A percentile compares a stretch with the other conserved stretches of the same genome.
Conservation (phyloP, 2,797 vertebrate species). For the Selene dorsalis region DNA sequence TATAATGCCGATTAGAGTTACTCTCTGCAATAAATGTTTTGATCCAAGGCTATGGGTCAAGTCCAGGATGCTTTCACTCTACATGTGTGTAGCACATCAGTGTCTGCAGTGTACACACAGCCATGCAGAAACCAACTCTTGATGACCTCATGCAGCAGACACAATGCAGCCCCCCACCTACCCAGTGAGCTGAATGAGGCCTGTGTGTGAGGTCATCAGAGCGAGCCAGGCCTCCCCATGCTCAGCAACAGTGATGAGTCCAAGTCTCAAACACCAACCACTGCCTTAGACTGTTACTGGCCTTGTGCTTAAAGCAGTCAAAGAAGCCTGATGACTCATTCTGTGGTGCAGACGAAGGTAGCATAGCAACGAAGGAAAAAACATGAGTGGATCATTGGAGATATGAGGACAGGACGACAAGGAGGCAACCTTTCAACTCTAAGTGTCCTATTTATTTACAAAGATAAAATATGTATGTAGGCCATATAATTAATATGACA, state of each 20-base stretch:
- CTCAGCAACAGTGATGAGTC: constrained; percentile 51
- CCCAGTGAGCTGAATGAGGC: constrained; percentile 63
- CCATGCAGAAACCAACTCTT: constrained; percentile 43
- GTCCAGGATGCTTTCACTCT: constrained; percentile 29
- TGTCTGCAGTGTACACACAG: constrained; percentile 36
- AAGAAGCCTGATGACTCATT: constrained; percentile 46
- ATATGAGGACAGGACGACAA: not conserved
- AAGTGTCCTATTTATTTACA: not conserved
- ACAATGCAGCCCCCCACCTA: constrained; percentile 61
- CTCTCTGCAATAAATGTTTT: not conserved
- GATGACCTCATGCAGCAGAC: constrained; percentile 76
- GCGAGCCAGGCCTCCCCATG: constrained; percentile 46
- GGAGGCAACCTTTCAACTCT: not conserved
- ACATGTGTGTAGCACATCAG: constrained; percentile 45
- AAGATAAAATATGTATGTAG: constrained; percentile 10
- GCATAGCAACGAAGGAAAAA: not conserved
- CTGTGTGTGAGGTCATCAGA: constrained; percentile 80
- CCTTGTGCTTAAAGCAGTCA: constrained; percentile 44
- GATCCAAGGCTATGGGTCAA: constrained; percentile 11
- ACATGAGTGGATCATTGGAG: not conserved
- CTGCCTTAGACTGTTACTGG: constrained; percentile 42
- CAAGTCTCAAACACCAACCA: constrained; percentile 46
- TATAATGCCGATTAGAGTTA: not conserved
- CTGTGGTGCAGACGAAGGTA: constrained; percentile 44
- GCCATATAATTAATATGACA: not conserved